Conservation (phyloP, 2,113 vertebrate species). For the Platanista minor region DNA sequence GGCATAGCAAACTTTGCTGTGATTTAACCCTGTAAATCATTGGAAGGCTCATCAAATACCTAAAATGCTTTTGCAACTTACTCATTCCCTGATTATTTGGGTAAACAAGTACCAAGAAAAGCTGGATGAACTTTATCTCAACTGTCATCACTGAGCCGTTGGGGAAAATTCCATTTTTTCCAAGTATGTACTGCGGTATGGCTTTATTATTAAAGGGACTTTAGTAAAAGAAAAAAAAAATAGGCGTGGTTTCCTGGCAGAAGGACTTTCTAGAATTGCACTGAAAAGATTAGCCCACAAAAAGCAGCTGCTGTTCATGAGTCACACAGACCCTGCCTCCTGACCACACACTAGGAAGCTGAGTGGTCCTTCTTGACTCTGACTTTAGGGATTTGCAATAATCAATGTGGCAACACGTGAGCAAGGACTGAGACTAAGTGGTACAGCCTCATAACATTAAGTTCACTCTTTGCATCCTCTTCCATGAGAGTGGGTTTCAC, state of each 20-base stretch:
- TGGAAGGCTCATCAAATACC: slow-evolving; percentile 4
- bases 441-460: neutral
- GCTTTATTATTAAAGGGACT: neutral
- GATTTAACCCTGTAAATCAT: neutral
- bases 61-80: slow-evolving; percentile 10
- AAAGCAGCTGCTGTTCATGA: neutral
- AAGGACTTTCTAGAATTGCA: neutral
- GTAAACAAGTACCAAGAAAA: neutral
- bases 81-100: slow-evolving; percentile 22
- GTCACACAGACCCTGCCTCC: neutral
- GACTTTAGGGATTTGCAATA: neutral
- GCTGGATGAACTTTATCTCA: slow-evolving; percentile 44
- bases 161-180: slow-evolving; percentile 31
- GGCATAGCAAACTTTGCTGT: neutral
- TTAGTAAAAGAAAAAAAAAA: neutral
- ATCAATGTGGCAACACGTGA: neutral
- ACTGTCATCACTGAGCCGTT: neutral
- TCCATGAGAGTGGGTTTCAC: neutral
- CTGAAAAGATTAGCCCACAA: neutral
- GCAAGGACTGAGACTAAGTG: neutral
- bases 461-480: neutral
- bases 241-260: slow-evolving; percentile 41
- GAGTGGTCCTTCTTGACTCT: neutral
- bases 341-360: neutral
- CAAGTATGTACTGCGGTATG: neutral